Evolutionary conservation across 2,888 invertebrate genomes (phyloP).

Genomic region (Melieria picta): DNA sequence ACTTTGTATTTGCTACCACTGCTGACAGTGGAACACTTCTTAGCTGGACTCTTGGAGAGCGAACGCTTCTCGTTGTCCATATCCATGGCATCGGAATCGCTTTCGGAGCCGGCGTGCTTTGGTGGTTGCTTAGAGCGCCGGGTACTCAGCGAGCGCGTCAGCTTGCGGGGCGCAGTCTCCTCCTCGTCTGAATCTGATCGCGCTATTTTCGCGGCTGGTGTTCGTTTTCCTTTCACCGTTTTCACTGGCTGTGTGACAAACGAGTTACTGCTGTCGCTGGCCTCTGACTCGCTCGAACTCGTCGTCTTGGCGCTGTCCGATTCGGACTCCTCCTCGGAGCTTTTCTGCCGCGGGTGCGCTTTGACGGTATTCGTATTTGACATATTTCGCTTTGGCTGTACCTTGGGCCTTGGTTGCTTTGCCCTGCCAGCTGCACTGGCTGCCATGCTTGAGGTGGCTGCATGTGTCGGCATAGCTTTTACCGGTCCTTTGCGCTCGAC

Average conservation of each 20-base stretch:
- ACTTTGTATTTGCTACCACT: constrained; percentile 65
- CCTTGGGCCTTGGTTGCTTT: constrained; percentile 47
- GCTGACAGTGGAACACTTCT: constrained; percentile 65
- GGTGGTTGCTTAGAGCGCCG: constrained; percentile 74
- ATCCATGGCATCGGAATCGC: constrained; percentile 59
- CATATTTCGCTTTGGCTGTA: constrained; percentile 50
- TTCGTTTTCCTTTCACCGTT: constrained; percentile 45
- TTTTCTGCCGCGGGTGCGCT: constrained; percentile 40
- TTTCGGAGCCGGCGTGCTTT: constrained; percentile 54
- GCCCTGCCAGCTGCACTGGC: constrained; percentile 6
- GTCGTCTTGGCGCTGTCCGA: constrained; percentile 52
- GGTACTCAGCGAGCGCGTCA: constrained; percentile 77
- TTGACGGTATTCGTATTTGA: constrained; percentile 19
- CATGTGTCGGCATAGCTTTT: constrained; percentile 22
- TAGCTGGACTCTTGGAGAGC: constrained; percentile 73
- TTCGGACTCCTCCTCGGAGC: constrained; percentile 58
- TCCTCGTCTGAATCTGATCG: constrained; percentile 51
- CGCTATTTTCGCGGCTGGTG: constrained; percentile 25
- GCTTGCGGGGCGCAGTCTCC: constrained; percentile 67
- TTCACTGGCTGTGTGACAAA: constrained; percentile 48
- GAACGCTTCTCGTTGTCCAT: constrained; percentile 66
- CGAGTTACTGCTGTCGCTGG: constrained; percentile 47
- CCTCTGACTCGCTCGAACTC: constrained; percentile 53
- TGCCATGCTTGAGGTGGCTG: constrained; percentile 14
- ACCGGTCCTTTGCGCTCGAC: constrained; percentile 19